A percentile compares a stretch with the other conserved stretches of the same genome.
phyloP scores from a whole-genome alignment of 2,888 invertebrate species.

The Atherix ibis region DNA sequence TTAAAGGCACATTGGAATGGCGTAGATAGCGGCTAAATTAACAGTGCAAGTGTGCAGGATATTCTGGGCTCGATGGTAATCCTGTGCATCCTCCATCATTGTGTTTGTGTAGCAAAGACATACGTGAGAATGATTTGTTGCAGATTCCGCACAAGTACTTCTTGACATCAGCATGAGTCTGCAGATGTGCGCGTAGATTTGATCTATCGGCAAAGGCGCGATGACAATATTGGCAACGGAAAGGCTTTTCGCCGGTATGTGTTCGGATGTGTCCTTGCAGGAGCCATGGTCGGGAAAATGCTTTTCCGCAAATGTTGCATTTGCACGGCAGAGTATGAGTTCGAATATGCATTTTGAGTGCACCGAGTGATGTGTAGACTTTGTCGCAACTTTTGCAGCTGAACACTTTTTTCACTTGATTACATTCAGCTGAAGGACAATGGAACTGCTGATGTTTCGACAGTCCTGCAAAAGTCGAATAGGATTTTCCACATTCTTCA shows the following conservation, averaged over 20 bases:
- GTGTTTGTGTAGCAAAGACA: slow-evolving; percentile 30
- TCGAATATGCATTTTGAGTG: slow-evolving; percentile 31
- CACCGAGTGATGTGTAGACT: slow-evolving; percentile 28
- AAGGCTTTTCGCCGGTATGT: slow-evolving; percentile 31
- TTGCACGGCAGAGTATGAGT: slow-evolving; percentile 31
- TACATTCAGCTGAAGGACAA: slow-evolving; percentile 70
- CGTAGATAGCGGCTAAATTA: too few relatives aligned
- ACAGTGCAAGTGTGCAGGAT: not conserved
- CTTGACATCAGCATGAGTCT: slow-evolving; percentile 30
- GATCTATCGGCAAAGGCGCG: slow-evolving; percentile 32
- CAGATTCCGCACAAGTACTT: slow-evolving; percentile 28
- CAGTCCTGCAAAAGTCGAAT: slow-evolving; percentile 88
- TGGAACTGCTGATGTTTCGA: slow-evolving; percentile 94
- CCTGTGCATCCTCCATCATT: slow-evolving; percentile 21
- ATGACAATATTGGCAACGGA: slow-evolving; percentile 27
- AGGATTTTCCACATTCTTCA: slow-evolving; percentile 83
- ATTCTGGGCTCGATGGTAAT: not conserved
- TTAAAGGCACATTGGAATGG: too few relatives aligned
- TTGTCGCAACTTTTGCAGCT: slow-evolving; percentile 29
- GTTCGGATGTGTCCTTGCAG: slow-evolving; percentile 31
- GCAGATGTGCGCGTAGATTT: slow-evolving; percentile 30
- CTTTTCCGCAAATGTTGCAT: slow-evolving; percentile 30
- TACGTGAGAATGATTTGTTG: slow-evolving; percentile 29
- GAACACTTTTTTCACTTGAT: slow-evolving; percentile 64
- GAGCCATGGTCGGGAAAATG: slow-evolving; percentile 30